Evolutionary conservation across 2,888 invertebrate species (phyloP), one percentile per base, ranked within the genome.

Genomic region (Andrena bicolor): DNA sequence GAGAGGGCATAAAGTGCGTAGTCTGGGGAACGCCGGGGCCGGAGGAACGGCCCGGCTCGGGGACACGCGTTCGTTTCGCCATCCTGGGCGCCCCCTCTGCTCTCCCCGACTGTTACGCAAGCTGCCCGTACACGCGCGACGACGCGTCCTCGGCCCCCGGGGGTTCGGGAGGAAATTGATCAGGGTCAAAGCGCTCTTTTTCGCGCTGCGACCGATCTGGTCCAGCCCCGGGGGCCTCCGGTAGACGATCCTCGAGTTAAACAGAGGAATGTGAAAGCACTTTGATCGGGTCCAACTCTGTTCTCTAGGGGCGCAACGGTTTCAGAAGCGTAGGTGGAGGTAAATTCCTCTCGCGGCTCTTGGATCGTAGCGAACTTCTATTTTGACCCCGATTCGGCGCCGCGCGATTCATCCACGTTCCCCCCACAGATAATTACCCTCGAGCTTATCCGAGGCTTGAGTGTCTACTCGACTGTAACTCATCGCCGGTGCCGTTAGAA

Each of bases 1-100:
- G 85, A 89, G 76, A 84, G 90, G 83, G 87, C 90, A 90, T 91
- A 90, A 92, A 92, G 88, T 88, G 90, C 91, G 89, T 91, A 88
- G 88, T 88, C 80, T 84, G 76, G 86, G 69, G 87, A 88, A 85
- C 77, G 85, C 78, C 16, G 85, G 76, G 85, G 88, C 72, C 81
- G 82, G 66, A 30, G 72, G 77, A 83, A 80, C 73, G 48, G n/a
- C 58, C 61, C 35, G 71, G 65, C 72, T 65, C 68, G 65, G 75
- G 70, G 58, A 79, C 64, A 35, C 60, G 80, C 58, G 76, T 79
- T 71, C 70, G 53, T 61, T 73, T 74, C 65, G 60, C 32, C 32
- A 10, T 49, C 72, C 30, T 60, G 60, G 13, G n/a, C n/a, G n/a
- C 68, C 61, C 32, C 56, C 16, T 64, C 20, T 35, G 16, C 70